These are phyloP conservation scores for Crotalus helleri DNA, from an alignment of 2,113 vertebrate species.

Conservation along the genomic window DNA sequence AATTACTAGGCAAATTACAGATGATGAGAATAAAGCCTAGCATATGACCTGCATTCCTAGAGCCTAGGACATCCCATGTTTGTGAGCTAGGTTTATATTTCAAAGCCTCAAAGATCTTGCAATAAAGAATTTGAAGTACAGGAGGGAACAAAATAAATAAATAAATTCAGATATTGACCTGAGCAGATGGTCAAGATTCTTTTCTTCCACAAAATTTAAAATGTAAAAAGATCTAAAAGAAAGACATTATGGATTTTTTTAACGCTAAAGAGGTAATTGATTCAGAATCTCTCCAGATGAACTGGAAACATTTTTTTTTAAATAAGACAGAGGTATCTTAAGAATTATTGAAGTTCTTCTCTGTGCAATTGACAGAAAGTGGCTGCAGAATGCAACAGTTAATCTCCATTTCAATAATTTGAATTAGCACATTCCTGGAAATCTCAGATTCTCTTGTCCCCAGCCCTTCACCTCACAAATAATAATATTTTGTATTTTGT, in stretches of 20 bases:
- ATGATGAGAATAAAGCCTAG: not conserved
- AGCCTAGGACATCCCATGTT: not conserved
- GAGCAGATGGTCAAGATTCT: conserved; percentile 2
- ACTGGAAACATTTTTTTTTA: not conserved
- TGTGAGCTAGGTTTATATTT: not conserved
- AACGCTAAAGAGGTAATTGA: not conserved
- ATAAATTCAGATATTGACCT: conserved; percentile 29
- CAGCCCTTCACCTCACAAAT: not conserved
- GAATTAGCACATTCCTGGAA: not conserved
- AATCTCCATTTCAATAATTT: not conserved
- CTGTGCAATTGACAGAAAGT: not conserved
- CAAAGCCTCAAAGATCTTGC: not conserved
- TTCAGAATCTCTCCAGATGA: not conserved
- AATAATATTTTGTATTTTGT: not conserved
- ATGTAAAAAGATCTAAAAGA: not conserved
- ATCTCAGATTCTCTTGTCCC: not conserved
- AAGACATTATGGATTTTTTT: not conserved
- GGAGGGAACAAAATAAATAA: not conserved
- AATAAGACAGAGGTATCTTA: not conserved
- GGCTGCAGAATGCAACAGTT: not conserved
- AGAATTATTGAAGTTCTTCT: not conserved
- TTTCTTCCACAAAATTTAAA: not conserved
- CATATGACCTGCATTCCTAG: not conserved
- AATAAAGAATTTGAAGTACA: not conserved
- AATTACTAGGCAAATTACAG: not conserved